phyloP scores from a whole-genome alignment of 2,113 vertebrate species.

The Coregonus clupeaformis region DNA sequence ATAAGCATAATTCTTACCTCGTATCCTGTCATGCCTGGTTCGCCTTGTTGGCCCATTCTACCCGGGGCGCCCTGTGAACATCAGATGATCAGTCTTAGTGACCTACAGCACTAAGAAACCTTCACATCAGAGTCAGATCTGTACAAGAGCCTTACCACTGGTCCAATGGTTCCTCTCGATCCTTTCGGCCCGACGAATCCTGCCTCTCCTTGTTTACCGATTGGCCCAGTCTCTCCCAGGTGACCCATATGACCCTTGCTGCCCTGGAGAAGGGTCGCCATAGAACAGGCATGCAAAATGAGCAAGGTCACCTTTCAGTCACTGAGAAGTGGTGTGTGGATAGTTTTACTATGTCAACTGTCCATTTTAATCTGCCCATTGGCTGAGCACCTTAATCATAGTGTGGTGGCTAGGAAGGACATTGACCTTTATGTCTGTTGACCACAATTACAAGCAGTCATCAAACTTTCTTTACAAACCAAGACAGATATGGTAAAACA shows the following conservation, averaged over 20 bases:
- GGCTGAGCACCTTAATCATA: background rate
- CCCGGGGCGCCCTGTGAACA: constrained; percentile 84
- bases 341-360: background rate
- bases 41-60: constrained; percentile 87
- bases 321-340: background rate
- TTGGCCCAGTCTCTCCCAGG: constrained; percentile 83
- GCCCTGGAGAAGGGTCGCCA: constrained; percentile 75
- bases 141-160: constrained; percentile 73
- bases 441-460: constrained; percentile 8
- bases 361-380: background rate
- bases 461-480: constrained; percentile 10
- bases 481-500: constrained; percentile 8
- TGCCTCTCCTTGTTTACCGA: constrained; percentile 78
- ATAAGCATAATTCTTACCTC: constrained; percentile 73
- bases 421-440: background rate
- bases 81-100: background rate
- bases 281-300: constrained; percentile 25
- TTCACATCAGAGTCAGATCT: background rate
- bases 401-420: background rate
- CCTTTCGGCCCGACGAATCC: constrained; percentile 91
- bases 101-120: background rate
- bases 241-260: constrained; percentile 89
- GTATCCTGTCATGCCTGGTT: constrained; percentile 86
- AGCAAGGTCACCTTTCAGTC: background rate
- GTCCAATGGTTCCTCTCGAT: constrained; percentile 89